Base-by-base conservation (phyloP, 2,888 invertebrate species). In the Conistra vaccinii region DNA sequence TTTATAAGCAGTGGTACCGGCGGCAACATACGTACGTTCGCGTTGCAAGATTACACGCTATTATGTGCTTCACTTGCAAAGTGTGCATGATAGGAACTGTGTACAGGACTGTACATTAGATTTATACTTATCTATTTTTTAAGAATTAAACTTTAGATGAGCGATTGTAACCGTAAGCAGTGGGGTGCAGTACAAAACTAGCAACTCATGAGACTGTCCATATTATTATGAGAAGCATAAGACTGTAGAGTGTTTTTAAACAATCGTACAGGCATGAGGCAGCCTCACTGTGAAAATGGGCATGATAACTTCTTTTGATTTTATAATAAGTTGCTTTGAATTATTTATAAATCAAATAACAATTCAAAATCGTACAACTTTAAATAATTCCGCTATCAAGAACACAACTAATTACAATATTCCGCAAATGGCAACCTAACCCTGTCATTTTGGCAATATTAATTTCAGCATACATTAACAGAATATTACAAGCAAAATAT, bases 401-500 rank as follows among this genome's bases (percentile, higher is more conserved):
- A 76, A 62, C 6, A 51, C 26, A 69, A 57, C 48, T 51, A 69
- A 81, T 75, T 66, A 81, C 14, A 79, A 66, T 71, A 62, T 66
- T 17, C 45, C 55, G 26, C 81, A 70, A 70, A 80, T 39, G 32
- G 48, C 69, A 71, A 73, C 60, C 48, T 42, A 48, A n/a, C 23
- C n/a, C 53, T 51, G 62, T 35, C 45, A 60, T 72, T 77, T 60
- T 45, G 45, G 58, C 63, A 83, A 76, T 83, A 83, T 84, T 80
- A 84, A 83, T 84, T 83, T 77, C 48, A 35, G 58, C 69, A 73
- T 60, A 84, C 76, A 84, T 80, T 84, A 80, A 69, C 73, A 70
- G 70, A 85, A 75, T 80, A 82, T 87, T 80, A 87, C 73, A 77
- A 78, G 73, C 82, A 78, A 87, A 85, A 84, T 87, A 87, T 86